Conservation (phyloP, 2,113 vertebrate genomes). For the Xenotilapia longispinis region DNA sequence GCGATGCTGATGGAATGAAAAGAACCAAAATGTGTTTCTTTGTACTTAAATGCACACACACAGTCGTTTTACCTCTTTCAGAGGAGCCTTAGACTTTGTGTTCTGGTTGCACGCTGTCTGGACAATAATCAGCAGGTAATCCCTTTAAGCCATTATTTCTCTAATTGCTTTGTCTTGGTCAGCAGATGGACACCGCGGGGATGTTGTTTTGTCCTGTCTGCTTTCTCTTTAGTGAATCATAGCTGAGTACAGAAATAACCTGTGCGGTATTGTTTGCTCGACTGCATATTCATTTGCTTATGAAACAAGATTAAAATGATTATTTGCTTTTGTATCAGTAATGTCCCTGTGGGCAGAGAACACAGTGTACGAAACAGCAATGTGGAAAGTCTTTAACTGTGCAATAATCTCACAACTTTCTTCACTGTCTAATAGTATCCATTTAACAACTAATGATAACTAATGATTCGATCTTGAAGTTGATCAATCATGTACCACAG, state of each 20-base stretch:
- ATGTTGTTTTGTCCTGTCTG: background rate
- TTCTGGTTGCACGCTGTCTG: background rate
- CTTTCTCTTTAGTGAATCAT: background rate
- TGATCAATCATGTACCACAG: background rate
- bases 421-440: background rate
- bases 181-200: slow-evolving; percentile 38
- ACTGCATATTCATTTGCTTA: background rate
- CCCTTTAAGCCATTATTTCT: slow-evolving; percentile 19
- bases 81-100: background rate
- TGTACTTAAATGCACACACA: background rate
- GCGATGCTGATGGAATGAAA: background rate
- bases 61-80: background rate
- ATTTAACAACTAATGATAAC: background rate
- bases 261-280: background rate
- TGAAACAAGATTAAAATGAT: background rate
- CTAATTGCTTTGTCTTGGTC: slow-evolving; percentile 19
- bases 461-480: background rate
- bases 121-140: slow-evolving; percentile 32
- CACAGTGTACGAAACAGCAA: rapidly evolving
- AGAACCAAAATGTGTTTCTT: background rate
- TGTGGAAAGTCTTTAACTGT: background rate
- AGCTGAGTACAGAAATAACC: background rate
- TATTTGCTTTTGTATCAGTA: background rate
- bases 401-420: background rate
- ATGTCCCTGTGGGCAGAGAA: background rate